Evolutionary conservation across 2,888 invertebrate species (phyloP), one percentile per base, ranked within the genome.

Genomic region (Erannis defoliaria): DNA sequence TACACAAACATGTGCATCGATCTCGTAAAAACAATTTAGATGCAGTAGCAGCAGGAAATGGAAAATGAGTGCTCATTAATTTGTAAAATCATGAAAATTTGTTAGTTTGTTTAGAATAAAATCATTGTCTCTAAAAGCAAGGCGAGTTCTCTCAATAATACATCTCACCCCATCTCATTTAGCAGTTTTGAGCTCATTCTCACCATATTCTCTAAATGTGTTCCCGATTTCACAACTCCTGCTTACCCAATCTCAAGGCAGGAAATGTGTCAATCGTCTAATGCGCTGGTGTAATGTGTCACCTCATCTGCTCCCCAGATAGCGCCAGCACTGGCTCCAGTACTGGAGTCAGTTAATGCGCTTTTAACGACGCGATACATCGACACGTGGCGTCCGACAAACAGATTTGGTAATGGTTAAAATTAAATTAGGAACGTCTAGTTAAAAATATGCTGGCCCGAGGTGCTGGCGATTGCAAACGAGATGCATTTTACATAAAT

Each of bases 331-430:
- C 49, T 65, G 64, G 66, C 72, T 72, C 73, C 73, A 73, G 77
- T 73, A 21, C 43, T 26, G 53, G 45, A 42, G 50, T 38, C 67
- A 73, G 79, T 79, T 88, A 86, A 88, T 86, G 87, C 71, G 84
- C 83, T 82, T 85, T 84, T 84, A 85, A 84, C 85, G 84, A 85
- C 77, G 74, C 70, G 64, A 67, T 72, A 73, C 77, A 77, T 73
- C 76, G 75, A 77, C 82, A 82, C 81, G 81, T 80, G 82, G 63
- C 64, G 40, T 55, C 65, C 50, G 54, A 65, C 68, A 60, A 55
- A 65, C 68, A 59, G 59, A 67, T 70, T 70, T 62, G 67, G 71
- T 70, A 68, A 66, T 57, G 50, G 61, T 70, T 74, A 71, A 71
- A 75, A 77, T 74, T 74, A 75, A 75, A 79, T 75, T 38, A 50